Conservation (phyloP, 2,888 invertebrate genomes). For the Teleogryllus oceanicus region DNA sequence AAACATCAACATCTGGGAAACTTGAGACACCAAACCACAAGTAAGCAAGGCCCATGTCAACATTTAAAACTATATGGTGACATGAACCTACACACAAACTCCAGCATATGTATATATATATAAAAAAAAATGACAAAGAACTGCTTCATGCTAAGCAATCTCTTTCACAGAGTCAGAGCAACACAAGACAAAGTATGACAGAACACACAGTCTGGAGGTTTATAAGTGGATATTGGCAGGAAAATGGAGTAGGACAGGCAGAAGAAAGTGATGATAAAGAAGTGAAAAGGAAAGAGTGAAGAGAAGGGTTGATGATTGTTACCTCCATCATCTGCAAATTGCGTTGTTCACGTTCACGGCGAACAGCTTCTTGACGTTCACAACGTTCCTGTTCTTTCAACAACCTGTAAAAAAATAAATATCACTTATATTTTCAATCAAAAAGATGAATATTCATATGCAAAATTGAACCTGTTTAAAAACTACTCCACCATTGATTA, state of each 20-base stretch:
- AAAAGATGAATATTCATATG: too few relatives aligned
- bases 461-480: too few relatives aligned
- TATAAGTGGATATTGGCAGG: neutral
- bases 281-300: constrained; percentile 4
- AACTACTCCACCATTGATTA: too few relatives aligned
- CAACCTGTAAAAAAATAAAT: constrained; percentile 45
- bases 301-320: constrained; percentile 43
- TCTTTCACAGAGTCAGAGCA: neutral
- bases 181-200: constrained; percentile 11
- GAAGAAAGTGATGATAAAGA: neutral
- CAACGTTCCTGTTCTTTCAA: constrained; percentile 71
- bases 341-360: constrained; percentile 74
- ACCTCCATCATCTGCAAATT: constrained; percentile 88
- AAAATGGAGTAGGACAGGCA: neutral
- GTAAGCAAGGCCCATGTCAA: constrained; percentile 1
- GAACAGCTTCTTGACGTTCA: constrained; percentile 77
- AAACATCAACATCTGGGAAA: constrained; percentile 18
- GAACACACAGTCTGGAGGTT: neutral
- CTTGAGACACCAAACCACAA: constrained; percentile 18
- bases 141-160: constrained; percentile 7
- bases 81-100: constrained; percentile 18
- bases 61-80: neutral
- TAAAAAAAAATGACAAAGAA: neutral
- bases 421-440: too few relatives aligned
- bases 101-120: constrained; percentile 6